These are phyloP conservation scores for Catostylus mosaicus DNA, from an alignment of 30 jellyfish, hydroid and myxozoan genomes.

Conservation along the genomic window DNA sequence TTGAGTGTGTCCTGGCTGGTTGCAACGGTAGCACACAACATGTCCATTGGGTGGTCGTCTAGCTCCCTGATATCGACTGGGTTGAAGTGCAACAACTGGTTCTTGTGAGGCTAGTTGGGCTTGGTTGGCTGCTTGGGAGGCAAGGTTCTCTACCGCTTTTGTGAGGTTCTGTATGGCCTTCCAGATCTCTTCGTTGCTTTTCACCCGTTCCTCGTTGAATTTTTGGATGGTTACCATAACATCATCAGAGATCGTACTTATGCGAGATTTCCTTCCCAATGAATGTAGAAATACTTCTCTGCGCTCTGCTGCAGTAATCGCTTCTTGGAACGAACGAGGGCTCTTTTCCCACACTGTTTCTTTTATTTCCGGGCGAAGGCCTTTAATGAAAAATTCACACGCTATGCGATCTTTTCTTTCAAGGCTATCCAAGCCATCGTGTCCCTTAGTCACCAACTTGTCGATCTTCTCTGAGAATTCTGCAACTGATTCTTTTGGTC, in stretches of 20 bases:
- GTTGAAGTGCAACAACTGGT: conserved; percentile 37
- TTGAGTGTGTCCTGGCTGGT: conserved; percentile 31
- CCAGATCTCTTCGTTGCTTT: conserved; percentile 45
- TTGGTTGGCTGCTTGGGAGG: conserved; percentile 54
- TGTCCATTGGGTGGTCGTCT: conserved; percentile 12
- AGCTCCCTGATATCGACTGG: conserved; percentile 33
- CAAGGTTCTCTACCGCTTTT: conserved; percentile 51
- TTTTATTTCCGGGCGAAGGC: conserved; percentile 51
- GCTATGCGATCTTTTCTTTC: conserved; percentile 56
- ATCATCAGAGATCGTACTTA: conserved; percentile 39
- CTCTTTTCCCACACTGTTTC: conserved; percentile 59
- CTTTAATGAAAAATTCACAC: conserved; percentile 44
- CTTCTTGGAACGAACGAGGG: conserved; percentile 61
- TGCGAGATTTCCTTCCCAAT: conserved; percentile 37
- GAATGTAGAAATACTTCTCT: conserved; percentile 40
- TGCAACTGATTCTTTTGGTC: conserved; percentile 39
- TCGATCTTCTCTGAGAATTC: conserved; percentile 51
- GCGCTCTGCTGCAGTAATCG: conserved; percentile 41
- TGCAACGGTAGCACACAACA: conserved; percentile 36
- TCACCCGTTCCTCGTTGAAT: conserved; percentile 36
- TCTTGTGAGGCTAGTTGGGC: conserved; percentile 49
- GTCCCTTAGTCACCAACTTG: conserved; percentile 48
- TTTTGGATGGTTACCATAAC: conserved; percentile 32
- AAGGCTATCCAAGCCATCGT: conserved; percentile 52
- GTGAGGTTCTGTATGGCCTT: conserved; percentile 53